Base-by-base conservation (phyloP, 2,797 vertebrate genomes). In the Margarornis squamiger region DNA sequence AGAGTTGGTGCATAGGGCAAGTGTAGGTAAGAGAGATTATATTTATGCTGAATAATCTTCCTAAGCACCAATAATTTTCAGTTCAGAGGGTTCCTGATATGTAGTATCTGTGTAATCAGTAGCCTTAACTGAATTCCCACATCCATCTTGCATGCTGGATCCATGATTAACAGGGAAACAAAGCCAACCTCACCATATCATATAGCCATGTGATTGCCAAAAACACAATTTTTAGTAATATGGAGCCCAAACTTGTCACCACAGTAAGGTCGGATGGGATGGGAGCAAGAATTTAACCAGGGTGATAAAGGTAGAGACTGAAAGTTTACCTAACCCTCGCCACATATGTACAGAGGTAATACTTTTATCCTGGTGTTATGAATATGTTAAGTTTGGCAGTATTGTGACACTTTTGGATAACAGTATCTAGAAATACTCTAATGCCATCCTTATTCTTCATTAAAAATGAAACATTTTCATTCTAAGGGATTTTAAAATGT, bases 401-500 rank as follows among this genome's bases (percentile, higher is more conserved):
- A 72, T 72, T 72, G 70, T 58, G 70, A 80, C 80, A 89, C 9
- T 90, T 95, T 92, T 78, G 85, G 70, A 76, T 86, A 90, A 81
- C 7, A 59, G 41, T 75, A 46, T 66, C 54, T 93, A 91, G 77
- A 94, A 86, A 92, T 73, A 70, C 9, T 75, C 36, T 75, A 88
- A 46, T 81, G 38, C 62, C 57, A 81, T 83, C 58, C 38, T 92
- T 90, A 71, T n/a, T 95, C 82, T 88, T 92, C 76, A 96, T 86
- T 92, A 93, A 95, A 95, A 95, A 91, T 88, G 57, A 16, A 88
- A 41, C 61, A 63, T 90, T 92, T 91, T 86, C 45, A 95, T 90
- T 93, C 93, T 86, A 91, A 91, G 67, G 21, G 32, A 57, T 91
- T 82, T 92, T 36, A 86, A 94, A 88, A 71, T 61, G 87, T 91